phyloP scores from a whole-genome alignment of 2,888 invertebrate genomes.

The Latrodectus hesperus region DNA sequence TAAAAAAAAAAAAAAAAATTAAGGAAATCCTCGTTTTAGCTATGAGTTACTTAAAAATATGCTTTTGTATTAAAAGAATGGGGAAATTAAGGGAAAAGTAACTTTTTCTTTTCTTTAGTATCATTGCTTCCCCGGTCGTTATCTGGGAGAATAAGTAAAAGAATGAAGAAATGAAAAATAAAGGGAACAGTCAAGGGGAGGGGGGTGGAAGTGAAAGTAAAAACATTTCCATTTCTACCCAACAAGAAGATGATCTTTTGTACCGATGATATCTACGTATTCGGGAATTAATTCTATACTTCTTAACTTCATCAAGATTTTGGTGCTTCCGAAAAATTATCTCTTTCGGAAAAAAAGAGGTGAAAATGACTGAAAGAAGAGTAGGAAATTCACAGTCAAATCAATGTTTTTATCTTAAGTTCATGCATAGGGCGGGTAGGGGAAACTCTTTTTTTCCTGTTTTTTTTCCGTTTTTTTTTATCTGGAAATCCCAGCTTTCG shows the following conservation, averaged over 20 bases:
- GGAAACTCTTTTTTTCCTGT: background rate
- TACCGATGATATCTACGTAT: slow-evolving; percentile 9
- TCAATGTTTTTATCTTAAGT: no score
- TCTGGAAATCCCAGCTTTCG: background rate
- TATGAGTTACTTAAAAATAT: background rate
- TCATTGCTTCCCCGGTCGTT: slow-evolving; percentile 8
- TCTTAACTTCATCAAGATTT: slow-evolving; percentile 47
- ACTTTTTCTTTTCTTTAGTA: background rate
- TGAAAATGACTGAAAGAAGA: no score
- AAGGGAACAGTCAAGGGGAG: background rate
- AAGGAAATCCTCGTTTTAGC: background rate
- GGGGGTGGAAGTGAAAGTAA: background rate
- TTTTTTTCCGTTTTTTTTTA: no score
- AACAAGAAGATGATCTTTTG: slow-evolving; percentile 25
- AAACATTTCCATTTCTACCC: slow-evolving; percentile 42
- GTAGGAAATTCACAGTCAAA: no score
- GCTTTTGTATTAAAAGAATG: slow-evolving; percentile 37
- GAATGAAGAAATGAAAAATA: background rate
- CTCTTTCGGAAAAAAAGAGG: no score
- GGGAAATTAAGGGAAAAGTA: slow-evolving; percentile 24
- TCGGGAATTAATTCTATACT: slow-evolving; percentile 48
- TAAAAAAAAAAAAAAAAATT: background rate
- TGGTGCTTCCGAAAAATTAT: no score
- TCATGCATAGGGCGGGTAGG: no score
- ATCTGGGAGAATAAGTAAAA: slow-evolving; percentile 18